Base-by-base conservation (phyloP, 2,797 vertebrate species). In the Pyrocephalus nanus region DNA sequence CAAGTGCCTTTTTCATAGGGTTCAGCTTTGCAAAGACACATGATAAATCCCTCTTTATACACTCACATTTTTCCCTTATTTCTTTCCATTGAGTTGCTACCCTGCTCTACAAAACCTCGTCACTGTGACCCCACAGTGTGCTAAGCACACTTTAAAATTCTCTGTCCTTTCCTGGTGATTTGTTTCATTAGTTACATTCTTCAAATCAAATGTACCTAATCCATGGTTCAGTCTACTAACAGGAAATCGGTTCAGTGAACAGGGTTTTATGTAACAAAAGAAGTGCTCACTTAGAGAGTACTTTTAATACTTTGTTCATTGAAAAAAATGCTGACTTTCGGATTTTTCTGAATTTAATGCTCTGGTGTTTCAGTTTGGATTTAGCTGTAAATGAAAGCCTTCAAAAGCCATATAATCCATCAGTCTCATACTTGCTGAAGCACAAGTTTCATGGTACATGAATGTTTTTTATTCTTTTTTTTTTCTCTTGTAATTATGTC, bases 131-230 rank as follows among this genome's bases (percentile, higher is more conserved):
- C 93, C 92, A 71, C 18, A 57, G 75, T 67, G 36, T 69, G 73
- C 78, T 92, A 86, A 92, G 48, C 72, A 91, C 83, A 55, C 78
- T 96, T 96, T 86, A 89, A 82, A 95, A 74, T 97, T 96, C 92
- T 80, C 85, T 93, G 94, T 95, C 54, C 62, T 96, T 96, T 97
- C 87, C 95, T 90, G 88, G 88, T 97, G 91, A 96, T 97, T 97
- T 97, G 94, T 97, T 98, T 97, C 95, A 97, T 97, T 97, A 97
- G 92, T 96, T 92, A 94, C 95, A 97, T 97, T 97, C 97, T 97
- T 97, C 92, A 98, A 95, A 97, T 97, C 96, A 96, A 97, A 97
- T 97, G 97, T 97, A 97, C 96, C 96, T 98, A 97, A 98, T 97
- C 96, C 96, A 76, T 94, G 91, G 95, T 96, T 97, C 90, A 96